Conservation (phyloP, 2,113 vertebrate genomes). For the Eclectus roratus region DNA sequence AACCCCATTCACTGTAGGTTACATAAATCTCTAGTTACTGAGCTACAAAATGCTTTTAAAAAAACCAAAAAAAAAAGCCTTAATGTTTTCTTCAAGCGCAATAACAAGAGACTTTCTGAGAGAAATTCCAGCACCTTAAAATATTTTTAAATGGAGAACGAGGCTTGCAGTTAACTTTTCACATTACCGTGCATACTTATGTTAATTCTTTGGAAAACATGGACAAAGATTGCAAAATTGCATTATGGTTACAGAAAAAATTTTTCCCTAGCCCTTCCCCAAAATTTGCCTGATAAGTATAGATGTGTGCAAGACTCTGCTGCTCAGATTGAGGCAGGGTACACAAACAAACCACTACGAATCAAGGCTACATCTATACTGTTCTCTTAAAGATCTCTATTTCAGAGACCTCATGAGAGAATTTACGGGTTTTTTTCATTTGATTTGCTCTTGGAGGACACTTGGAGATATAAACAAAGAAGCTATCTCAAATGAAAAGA, state of each 20-base stretch:
- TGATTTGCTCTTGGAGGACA: not conserved
- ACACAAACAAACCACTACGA: not conserved
- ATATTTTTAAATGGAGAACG: not conserved
- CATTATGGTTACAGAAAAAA: not conserved
- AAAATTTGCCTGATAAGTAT: not conserved
- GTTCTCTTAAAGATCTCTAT: not conserved
- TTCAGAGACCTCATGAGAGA: not conserved
- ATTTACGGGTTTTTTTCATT: rapidly evolving
- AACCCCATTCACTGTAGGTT: not conserved
- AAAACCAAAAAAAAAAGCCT: not conserved
- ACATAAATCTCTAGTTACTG: not conserved
- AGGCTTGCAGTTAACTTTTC: not conserved
- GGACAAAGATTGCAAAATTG: not conserved
- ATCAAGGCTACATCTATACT: not conserved
- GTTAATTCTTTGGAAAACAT: not conserved
- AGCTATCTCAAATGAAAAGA: not conserved
- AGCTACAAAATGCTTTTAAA: not conserved
- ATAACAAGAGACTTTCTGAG: not conserved
- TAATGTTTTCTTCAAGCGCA: not conserved
- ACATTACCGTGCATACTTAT: not conserved
- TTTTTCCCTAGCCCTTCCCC: not conserved
- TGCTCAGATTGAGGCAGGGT: not conserved
- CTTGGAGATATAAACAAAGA: not conserved
- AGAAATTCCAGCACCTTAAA: not conserved
- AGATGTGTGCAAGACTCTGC: not conserved